Evolutionary conservation across 2,797 vertebrate genomes (phyloP), one percentile per base, ranked within the genome.

Genomic region (Lepus townsendii): DNA sequence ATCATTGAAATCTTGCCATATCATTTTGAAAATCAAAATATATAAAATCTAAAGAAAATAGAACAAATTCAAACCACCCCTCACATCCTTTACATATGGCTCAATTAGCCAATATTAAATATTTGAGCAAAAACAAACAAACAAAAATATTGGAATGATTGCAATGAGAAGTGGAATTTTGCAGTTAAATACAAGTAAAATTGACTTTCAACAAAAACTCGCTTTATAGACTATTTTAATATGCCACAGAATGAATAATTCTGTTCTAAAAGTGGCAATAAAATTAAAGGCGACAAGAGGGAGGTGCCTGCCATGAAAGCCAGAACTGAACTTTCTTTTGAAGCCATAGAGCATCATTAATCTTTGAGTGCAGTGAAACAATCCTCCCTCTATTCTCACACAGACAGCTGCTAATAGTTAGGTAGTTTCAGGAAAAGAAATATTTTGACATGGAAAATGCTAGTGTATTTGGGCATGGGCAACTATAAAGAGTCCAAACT

Each of bases 361-460:
- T 76, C 95, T 94, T 97, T 90, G 82, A 90, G 82, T 65, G 86
- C 97, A 96, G 96, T 68, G 47, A 96, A 96, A 94, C 96, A 96
- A 62, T 94, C 2, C 90, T 95, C 93, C 90, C 68, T 97, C 83
- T 97, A 86, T 92, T 98, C 62, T 97, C 96, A 95, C 91, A 83
- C 88, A 97, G 95, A 94, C 91, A 96, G 85, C 95, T 97, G 83
- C 96, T 97, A 96, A 91, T 96, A 95, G 86, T 98, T 98, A 96
- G 91, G 91, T 86, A 86, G 84, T 96, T 90, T 96, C 91, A 95
- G 77, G 63, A 94, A 95, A 94, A 96, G 90, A 91, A 93, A 96
- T 92, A 75, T 96, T 97, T 97, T 95, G 93, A 95, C 89, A 73
- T 85, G 91, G 83, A 97, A 97, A 95, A 94, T 96, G 52, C 84